Evolutionary conservation across 2,888 invertebrate genomes (phyloP), one percentile per base, ranked within the genome.

Genomic region (Drosophila barbarae): DNA sequence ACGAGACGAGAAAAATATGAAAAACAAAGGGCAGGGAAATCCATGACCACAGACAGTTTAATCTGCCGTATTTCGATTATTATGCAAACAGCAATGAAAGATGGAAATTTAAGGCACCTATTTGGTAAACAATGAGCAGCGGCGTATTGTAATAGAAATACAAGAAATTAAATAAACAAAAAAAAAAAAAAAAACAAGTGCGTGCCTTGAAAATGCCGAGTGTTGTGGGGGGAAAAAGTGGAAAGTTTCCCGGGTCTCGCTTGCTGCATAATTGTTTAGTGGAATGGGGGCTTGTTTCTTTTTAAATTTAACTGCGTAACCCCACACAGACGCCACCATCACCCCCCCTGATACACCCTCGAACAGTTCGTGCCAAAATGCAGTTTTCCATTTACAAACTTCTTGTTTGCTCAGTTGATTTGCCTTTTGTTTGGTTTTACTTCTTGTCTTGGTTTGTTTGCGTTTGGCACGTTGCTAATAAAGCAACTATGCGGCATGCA

Each of bases 261-360:
- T 70, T 64, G 32, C 46, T 78, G 76, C 76, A 82, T 84, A 78
- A 78, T 82, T 84, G 70, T 81, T 61, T 15, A n/a, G 41, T 12
- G 47, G 28, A 35, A 42, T 57, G 42, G 46, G 50, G 60, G 36
- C 7, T 55, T 46, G 69, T 69, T 65, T 63, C 42, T 30, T 44
- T 55, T 46, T 44, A 44, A n/a, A 66, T 59, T 60, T 58, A 57
- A 58, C 76, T 72, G 63, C 78, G 75, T 80, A 83, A 84, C 73
- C 32, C 38, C 23, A 28, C 41, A 18, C 26, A 38, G 9, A 18
- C 13, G 23, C 23, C 23, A 26, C 42, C n/a, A 26, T 1, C 26
- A 1, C 32, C 5, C 46, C 23, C 30, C 13, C 1, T 4, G n/a
- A 26, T n/a, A 30, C 39, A 49, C 50, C 28, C 44, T 38, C 15